A percentile compares a stretch with the other conserved stretches of the same genome.
Conservation (phyloP, 2,888 invertebrate species). For the Meganola albula region DNA sequence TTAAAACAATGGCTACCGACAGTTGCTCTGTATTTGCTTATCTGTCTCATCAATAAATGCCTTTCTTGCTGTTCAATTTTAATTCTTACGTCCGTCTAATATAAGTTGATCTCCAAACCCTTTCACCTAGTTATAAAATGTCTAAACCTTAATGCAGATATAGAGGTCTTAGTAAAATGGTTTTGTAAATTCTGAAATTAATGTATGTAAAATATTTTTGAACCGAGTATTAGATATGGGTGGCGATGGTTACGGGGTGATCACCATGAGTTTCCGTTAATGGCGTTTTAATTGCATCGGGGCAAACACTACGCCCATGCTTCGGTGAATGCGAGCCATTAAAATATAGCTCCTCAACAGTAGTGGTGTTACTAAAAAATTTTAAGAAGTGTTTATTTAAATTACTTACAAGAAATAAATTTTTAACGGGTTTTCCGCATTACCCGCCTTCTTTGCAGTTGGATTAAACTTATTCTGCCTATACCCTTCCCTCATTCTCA, state of each 20-base stretch:
- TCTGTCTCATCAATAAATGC: conserved; percentile 64
- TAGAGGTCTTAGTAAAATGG: conserved; percentile 22
- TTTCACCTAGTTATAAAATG: not conserved
- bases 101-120: conserved; percentile 21
- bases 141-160: not conserved
- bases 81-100: conserved; percentile 50
- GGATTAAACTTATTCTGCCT: too few species aligned
- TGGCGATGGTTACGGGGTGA: conserved; percentile 63
- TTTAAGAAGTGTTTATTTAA: not conserved
- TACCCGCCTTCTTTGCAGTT: too few species aligned
- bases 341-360: too few species aligned
- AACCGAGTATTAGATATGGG: conserved; percentile 52
- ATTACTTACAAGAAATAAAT: too few species aligned
- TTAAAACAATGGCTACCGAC: conserved; percentile 71
- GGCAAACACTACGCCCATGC: conserved; percentile 55
- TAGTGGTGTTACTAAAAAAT: too few species aligned
- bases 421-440: too few species aligned
- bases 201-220: conserved; percentile 44
- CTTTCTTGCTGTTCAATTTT: conserved; percentile 66
- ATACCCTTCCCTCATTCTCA: too few species aligned
- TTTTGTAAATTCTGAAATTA: conserved; percentile 31
- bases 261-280: conserved; percentile 46
- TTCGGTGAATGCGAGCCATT: conserved; percentile 9
- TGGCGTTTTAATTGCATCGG: conserved; percentile 59
- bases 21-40: conserved; percentile 58